Conservation (phyloP, 2,113 vertebrate species). For the Gallinago undulata region DNA sequence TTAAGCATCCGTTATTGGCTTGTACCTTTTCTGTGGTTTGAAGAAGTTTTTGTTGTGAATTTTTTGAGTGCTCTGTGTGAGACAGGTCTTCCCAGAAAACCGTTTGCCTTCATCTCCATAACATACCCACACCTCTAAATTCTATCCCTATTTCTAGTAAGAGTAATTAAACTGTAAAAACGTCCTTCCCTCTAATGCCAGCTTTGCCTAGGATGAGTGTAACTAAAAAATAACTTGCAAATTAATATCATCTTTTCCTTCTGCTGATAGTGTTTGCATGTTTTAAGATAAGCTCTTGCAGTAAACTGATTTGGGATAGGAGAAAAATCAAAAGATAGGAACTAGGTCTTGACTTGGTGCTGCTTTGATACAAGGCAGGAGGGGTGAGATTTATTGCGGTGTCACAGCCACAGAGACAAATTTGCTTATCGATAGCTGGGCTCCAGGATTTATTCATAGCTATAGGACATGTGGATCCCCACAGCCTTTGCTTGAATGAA, state of each 20-base stretch:
- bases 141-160: neutral
- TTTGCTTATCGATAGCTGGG: neutral
- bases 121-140: neutral
- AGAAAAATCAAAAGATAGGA: neutral
- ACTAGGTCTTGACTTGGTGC: neutral
- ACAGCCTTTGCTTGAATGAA: neutral
- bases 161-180: neutral
- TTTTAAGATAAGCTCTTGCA: neutral
- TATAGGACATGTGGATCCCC: neutral
- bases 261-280: neutral
- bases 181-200: neutral
- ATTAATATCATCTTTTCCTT: neutral
- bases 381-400: neutral
- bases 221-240: neutral
- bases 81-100: neutral
- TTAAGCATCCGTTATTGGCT: neutral
- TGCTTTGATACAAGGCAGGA: neutral
- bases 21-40: neutral
- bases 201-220: neutral
- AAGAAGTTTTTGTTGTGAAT: neutral
- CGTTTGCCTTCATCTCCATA: neutral
- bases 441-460: neutral
- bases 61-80: neutral
- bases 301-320: neutral
- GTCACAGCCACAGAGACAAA: neutral